Evolutionary conservation across 2,888 invertebrate genomes (phyloP).

Genomic region (Diachrysia chrysitis): DNA sequence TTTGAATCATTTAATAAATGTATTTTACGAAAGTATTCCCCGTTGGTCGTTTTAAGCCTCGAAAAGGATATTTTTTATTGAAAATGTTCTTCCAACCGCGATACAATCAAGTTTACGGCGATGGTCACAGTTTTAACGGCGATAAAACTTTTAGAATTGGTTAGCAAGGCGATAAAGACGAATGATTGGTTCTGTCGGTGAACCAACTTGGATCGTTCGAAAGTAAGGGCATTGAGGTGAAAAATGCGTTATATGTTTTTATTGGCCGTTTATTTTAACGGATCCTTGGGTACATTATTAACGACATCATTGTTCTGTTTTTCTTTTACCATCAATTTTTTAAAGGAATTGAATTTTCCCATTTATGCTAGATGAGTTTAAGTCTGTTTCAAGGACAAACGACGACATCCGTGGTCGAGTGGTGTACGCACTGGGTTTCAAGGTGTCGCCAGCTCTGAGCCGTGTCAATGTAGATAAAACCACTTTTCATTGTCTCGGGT

Average conservation of each 20-base stretch:
- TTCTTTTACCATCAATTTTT: neutral
- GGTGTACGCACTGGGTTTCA: too few relatives aligned
- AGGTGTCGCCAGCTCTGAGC: too few relatives aligned
- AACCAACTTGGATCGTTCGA: neutral
- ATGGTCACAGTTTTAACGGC: constrained; percentile 34
- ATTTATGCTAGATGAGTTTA: too few relatives aligned
- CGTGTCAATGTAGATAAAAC: too few relatives aligned
- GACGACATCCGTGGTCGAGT: too few relatives aligned
- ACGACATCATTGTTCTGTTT: neutral
- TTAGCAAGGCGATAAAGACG: constrained; percentile 27
- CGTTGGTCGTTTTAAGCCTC: constrained; percentile 2
- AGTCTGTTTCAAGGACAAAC: too few relatives aligned
- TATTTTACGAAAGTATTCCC: neutral
- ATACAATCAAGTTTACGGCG: constrained; percentile 31
- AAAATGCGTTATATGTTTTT: constrained; percentile 13
- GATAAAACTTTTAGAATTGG: constrained; percentile 41
- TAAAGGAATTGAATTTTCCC: too few relatives aligned
- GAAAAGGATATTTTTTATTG: constrained; percentile 14
- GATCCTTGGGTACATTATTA: neutral
- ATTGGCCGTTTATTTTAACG: constrained; percentile 9
- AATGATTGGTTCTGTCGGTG: constrained; percentile 24
- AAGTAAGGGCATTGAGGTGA: constrained; percentile 9
- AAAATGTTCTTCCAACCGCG: constrained; percentile 10
- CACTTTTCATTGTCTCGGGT: too few relatives aligned
- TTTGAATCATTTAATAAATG: constrained; percentile 27